Evolutionary conservation across 2,888 invertebrate species (phyloP), one percentile per base, ranked within the genome.

Genomic region (Crossocerus cetratus): DNA sequence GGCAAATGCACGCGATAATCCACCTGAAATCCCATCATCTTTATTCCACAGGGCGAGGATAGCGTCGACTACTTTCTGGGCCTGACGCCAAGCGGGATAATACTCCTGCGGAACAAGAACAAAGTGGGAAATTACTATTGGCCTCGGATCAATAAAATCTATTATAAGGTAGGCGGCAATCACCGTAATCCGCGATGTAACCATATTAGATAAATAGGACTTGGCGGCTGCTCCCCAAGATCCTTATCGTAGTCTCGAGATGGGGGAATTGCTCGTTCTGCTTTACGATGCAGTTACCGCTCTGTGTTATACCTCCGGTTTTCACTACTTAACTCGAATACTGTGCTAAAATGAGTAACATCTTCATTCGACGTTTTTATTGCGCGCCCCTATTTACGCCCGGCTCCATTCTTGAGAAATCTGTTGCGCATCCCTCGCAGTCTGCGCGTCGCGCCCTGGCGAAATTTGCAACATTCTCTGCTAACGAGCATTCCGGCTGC

Each of bases 91-190:
- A 97, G 97, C 90, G 98, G 98, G 76, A 96, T 99, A 89, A 95
- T 98, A 89, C 95, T 99, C 73, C 92, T 98, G 86, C 94, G 98
- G 84, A 98, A 98, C 91, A 98, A 98, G 92, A 96, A 95, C 90
- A 98, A 98, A 91, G 98, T 98, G 77, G 98, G 98, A 84, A 98
- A 97, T 92, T 98, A 99, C 92, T 98, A 97, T 92, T 99, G 99
- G 98, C 98, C 98, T 78, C 94, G 98, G 87, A 98, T 99, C 89
- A 96, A 97, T 85, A 98, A 98, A 93, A 96, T 98, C 88, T 97
- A 97, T 91, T 97, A 97, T 92, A 98, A 98, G 93, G 90, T 90
- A 86, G 16, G 74, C 32, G 16, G 23, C 18, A 43, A 21, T 57
- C 8, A 14, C 63, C n/a, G 22, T 60, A 44, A 66, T 74, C 64